Percentiles rank a stretch among this genome's conserved stretches.
Conservation (phyloP, 2,888 invertebrate species). For the Phyllotreta cruciferae region DNA sequence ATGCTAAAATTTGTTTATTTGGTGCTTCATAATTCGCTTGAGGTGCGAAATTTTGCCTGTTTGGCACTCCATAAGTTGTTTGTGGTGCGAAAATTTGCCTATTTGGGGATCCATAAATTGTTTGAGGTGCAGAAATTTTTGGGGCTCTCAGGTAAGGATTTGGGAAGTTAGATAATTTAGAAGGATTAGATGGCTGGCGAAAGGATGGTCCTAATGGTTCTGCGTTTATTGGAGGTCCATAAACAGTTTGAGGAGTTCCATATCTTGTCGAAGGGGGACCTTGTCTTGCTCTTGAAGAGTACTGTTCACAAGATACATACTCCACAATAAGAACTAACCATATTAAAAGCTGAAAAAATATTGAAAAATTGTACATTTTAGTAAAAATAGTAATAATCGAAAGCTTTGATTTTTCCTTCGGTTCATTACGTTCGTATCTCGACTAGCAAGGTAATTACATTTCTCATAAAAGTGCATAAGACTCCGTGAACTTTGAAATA, state of each 20-base stretch:
- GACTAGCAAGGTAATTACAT: no score
- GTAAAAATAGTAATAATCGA: no score
- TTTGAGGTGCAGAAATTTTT: constrained; percentile 2
- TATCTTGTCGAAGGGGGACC: constrained; percentile 21
- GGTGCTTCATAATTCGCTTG: constrained; percentile 18
- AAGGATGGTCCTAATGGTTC: constrained; percentile 21
- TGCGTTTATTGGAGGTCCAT: constrained; percentile 23
- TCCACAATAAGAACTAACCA: constrained; percentile 24
- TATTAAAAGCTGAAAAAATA: constrained; percentile 36
- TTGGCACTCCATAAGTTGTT: constrained; percentile 32
- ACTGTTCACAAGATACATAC: constrained; percentile 36
- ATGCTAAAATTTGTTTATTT: neutral
- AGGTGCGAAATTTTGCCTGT: constrained; percentile 1
- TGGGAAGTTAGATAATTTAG: neutral
- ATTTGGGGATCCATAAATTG: constrained; percentile 16
- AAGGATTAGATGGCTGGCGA: neutral
- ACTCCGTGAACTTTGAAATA: no score
- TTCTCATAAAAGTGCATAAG: no score
- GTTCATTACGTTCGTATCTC: no score
- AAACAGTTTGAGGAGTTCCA: constrained; percentile 21
- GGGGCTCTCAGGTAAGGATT: neutral
- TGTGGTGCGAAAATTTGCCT: constrained; percentile 21
- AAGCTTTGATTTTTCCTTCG: no score
- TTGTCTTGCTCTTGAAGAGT: constrained; percentile 32
- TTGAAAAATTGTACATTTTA: no score